phyloP scores from a whole-genome alignment of 2,113 vertebrate species.

The Sporophila hypoxantha region DNA sequence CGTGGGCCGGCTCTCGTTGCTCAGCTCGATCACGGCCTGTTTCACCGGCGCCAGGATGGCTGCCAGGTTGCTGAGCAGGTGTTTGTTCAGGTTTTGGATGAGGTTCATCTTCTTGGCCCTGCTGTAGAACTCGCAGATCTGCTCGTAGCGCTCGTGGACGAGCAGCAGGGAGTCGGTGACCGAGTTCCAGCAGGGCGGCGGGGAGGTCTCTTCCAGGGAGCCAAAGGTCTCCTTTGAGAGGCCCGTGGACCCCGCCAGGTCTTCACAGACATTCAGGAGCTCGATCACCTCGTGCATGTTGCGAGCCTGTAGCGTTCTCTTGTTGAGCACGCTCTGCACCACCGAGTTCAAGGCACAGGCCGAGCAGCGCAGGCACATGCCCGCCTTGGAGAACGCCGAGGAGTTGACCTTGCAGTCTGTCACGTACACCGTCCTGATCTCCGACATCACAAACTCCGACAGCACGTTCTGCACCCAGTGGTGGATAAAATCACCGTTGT shows the following conservation, averaged over 20 bases:
- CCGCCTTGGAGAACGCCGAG: conserved; percentile 82
- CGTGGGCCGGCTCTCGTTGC: conserved; percentile 90
- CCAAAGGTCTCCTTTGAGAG: conserved; percentile 79
- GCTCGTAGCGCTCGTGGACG: conserved; percentile 92
- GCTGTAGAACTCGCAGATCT: conserved; percentile 93
- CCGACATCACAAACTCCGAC: conserved; percentile 97
- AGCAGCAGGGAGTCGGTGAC: conserved; percentile 90
- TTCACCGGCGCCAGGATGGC: conserved; percentile 89
- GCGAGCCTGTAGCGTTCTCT: conserved; percentile 91
- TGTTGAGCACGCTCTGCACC: conserved; percentile 91
- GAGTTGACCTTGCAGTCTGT: conserved; percentile 85
- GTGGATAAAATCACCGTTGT: conserved; percentile 89
- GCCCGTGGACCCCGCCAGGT: conserved; percentile 84
- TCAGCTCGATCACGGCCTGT: conserved; percentile 89
- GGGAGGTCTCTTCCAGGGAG: conserved; percentile 79
- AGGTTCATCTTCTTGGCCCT: conserved; percentile 90
- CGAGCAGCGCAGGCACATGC: conserved; percentile 89
- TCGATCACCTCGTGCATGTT: conserved; percentile 93
- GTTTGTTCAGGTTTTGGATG: conserved; percentile 95
- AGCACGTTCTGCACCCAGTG: conserved; percentile 98
- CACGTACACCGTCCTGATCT: conserved; percentile 93
- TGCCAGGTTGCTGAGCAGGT: conserved; percentile 89
- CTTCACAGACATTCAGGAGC: conserved; percentile 87
- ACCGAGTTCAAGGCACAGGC: conserved; percentile 91
- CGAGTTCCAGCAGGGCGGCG: conserved; percentile 93